Conservation (phyloP, 2,113 vertebrate species). For the Vicugna pacos region DNA sequence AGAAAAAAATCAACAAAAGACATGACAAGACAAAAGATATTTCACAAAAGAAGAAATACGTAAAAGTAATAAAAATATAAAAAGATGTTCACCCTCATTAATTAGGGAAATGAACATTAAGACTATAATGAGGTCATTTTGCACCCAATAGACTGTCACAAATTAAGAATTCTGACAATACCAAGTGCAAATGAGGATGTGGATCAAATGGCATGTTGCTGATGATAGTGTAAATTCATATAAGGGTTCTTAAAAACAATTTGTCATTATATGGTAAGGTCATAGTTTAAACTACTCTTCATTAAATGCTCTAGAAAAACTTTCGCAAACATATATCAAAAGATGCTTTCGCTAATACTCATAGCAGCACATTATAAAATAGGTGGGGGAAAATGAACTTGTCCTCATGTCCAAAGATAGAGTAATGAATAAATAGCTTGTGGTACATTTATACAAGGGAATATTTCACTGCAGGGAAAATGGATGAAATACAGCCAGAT, state of each 20-base stretch:
- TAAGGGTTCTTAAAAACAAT: not conserved
- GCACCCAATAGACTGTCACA: not conserved
- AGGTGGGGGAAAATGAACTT: not conserved
- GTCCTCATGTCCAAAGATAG: not conserved
- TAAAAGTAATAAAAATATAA: constrained; percentile 23
- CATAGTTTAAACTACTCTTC: not conserved
- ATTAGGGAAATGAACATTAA: constrained; percentile 17
- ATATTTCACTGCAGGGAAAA: not conserved
- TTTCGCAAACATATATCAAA: not conserved
- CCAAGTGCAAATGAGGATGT: not conserved
- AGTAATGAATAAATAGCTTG: not conserved
- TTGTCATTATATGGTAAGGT: not conserved
- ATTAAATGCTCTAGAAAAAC: not conserved
- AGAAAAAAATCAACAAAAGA: not conserved
- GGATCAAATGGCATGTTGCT: not conserved
- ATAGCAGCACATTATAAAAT: not conserved
- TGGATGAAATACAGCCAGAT: not conserved
- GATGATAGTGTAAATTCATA: not conserved
- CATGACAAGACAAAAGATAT: not conserved
- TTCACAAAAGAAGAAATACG: not conserved
- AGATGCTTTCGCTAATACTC: not conserved
- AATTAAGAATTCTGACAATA: not conserved
- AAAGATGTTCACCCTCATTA: not conserved
- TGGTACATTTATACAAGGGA: not conserved
- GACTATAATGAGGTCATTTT: not conserved